phyloP scores from a whole-genome alignment of 2,113 vertebrate species.

The Daubentonia madagascariensis region DNA sequence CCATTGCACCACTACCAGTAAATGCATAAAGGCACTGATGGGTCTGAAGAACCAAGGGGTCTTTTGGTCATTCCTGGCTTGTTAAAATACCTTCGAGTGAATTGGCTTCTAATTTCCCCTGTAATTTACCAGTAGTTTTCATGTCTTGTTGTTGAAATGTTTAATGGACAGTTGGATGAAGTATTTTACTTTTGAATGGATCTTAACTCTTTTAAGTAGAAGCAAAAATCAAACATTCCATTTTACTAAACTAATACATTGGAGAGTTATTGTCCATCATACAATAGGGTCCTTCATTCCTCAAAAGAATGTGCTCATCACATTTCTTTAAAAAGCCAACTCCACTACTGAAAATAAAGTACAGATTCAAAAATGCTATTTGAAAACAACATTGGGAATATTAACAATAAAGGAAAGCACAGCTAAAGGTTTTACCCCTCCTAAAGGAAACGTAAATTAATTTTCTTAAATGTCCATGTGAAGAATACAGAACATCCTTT shows the following conservation, averaged over 20 bases:
- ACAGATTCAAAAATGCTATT: background rate
- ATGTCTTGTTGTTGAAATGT: background rate
- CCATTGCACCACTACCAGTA: background rate
- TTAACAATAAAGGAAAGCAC: background rate
- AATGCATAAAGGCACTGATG: background rate
- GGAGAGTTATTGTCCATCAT: background rate
- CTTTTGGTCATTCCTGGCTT: background rate
- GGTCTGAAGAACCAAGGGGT: rapidly evolving
- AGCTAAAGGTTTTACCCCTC: background rate
- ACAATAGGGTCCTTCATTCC: background rate
- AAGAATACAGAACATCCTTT: background rate
- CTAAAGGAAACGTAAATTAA: background rate
- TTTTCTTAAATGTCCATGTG: background rate
- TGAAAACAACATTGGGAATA: background rate
- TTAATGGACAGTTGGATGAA: background rate
- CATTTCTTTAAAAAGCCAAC: conserved; percentile 1
- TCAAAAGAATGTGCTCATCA: background rate
- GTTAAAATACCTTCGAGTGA: background rate
- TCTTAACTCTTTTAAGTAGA: background rate
- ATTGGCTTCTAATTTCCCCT: background rate
- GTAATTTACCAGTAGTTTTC: background rate
- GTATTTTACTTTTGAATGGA: background rate
- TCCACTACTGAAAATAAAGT: background rate
- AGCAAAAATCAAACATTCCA: background rate
- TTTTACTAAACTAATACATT: background rate